Conservation (phyloP, 1,140 invertebrate genomes). For the Caenorhabditis briggsae region DNA sequence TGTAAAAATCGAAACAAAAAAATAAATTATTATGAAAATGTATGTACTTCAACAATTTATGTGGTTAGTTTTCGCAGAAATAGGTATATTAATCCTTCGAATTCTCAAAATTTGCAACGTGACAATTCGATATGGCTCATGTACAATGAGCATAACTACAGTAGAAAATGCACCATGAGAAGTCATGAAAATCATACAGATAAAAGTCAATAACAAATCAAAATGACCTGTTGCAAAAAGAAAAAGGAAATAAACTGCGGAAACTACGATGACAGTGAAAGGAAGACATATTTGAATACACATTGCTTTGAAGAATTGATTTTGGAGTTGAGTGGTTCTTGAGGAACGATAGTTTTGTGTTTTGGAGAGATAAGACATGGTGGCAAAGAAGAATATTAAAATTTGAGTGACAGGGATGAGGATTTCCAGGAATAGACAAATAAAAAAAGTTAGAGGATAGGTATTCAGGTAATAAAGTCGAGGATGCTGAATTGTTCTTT, state of each 20-base stretch:
- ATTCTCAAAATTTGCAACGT: neutral
- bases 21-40: too few species aligned
- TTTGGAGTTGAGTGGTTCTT: neutral
- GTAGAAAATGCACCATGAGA: neutral
- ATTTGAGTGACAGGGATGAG: neutral
- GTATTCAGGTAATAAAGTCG: neutral
- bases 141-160: neutral
- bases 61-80: too few species aligned
- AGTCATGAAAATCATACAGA: neutral
- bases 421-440: neutral
- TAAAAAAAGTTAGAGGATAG: neutral
- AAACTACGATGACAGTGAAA: neutral
- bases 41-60: too few species aligned
- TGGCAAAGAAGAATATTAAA: too few species aligned
- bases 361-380: too few species aligned
- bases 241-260: neutral
- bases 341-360: neutral
- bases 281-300: neutral
- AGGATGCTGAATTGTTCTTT: neutral
- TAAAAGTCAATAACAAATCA: neutral
- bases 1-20: too few species aligned
- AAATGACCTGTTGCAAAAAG: neutral
- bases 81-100: too few species aligned
- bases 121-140: neutral
- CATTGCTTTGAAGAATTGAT: neutral